Conservation (phyloP, 2,113 vertebrate species). For the Coracopsis vasa region DNA sequence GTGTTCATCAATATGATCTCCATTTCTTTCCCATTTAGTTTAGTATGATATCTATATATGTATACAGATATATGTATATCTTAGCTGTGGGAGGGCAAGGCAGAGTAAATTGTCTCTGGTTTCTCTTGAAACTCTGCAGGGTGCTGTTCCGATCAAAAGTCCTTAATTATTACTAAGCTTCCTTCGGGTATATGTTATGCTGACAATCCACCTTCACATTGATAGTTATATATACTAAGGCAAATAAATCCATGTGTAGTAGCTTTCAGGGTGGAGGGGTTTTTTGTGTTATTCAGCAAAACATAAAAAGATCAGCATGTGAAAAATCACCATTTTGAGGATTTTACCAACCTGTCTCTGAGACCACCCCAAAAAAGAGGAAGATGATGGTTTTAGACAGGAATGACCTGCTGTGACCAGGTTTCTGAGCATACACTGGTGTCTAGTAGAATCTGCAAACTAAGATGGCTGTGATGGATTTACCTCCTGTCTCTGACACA, state of each 20-base stretch:
- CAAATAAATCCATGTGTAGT: not conserved
- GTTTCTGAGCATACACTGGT: not conserved
- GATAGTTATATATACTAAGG: not conserved
- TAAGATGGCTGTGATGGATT: not conserved
- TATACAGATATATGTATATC: not conserved
- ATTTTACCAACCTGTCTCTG: not conserved
- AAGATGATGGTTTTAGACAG: not conserved
- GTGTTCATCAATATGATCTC: not conserved
- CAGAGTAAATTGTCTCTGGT: not conserved
- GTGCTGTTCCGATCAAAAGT: not conserved
- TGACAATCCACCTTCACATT: not conserved
- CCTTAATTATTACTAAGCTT: not conserved
- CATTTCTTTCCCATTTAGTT: not conserved
- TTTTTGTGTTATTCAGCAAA: not conserved
- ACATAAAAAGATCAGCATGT: not conserved
- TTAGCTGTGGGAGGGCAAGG: not conserved
- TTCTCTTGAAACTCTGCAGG: not conserved
- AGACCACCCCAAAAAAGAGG: not conserved
- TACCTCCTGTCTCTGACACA: not conserved
- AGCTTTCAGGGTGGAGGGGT: not conserved
- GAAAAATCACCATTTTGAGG: not conserved
- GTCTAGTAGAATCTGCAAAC: not conserved
- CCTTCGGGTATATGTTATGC: not conserved
- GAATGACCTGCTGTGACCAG: not conserved
- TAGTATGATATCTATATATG: not conserved